phyloP scores from a whole-genome alignment of 2,797 vertebrate genomes.

The Aselliscus stoliczkanus region DNA sequence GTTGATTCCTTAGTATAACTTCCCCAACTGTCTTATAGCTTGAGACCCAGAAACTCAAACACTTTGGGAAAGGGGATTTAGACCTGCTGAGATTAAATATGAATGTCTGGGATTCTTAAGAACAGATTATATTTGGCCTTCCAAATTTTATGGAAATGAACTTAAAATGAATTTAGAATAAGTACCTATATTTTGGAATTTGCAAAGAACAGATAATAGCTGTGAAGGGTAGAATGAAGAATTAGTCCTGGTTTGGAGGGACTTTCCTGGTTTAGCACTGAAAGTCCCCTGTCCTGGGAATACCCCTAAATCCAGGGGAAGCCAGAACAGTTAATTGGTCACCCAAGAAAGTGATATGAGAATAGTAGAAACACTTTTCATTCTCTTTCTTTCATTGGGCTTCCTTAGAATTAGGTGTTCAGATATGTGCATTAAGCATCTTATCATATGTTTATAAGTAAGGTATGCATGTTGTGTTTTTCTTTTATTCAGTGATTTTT shows the following conservation, averaged over 20 bases:
- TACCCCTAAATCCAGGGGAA: not conserved
- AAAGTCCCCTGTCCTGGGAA: not conserved
- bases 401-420: not conserved
- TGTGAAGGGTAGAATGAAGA: not conserved
- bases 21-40: not conserved
- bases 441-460: not conserved
- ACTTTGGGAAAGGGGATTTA: not conserved
- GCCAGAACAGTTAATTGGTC: not conserved
- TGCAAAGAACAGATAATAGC: not conserved
- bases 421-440: not conserved
- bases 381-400: not conserved
- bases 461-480: not conserved
- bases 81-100: not conserved
- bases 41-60: conserved; percentile 23
- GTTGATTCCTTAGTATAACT: not conserved
- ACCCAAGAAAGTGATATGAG: not conserved
- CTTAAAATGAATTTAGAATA: conserved; percentile 2
- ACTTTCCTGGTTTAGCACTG: not conserved
- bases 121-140: not conserved
- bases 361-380: not conserved
- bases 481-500: not conserved
- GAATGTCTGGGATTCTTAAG: not conserved
- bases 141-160: not conserved
- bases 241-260: not conserved
- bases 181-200: not conserved